Percentiles rank a stretch among this genome's conserved stretches.
Evolutionary conservation across 2,797 vertebrate species (phyloP).

Genomic region (Philypnodon macrostomus): DNA sequence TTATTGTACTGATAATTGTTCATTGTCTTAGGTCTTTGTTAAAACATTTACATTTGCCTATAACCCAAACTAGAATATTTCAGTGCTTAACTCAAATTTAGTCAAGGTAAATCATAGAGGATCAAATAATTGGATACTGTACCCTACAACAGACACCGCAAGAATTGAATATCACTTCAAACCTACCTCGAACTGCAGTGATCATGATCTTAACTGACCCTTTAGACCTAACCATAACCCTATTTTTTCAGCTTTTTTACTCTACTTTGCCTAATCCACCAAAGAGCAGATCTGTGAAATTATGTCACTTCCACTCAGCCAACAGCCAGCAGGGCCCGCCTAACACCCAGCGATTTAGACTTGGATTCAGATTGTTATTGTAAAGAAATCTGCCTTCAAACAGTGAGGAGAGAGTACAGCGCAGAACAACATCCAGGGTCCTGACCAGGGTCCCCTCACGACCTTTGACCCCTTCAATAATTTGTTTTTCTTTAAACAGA

Average conservation of each 20-base stretch:
- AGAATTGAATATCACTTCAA: no score
- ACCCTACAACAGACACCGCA: no score
- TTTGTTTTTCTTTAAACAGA: slow-evolving; percentile 74
- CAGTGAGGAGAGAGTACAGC: slow-evolving; percentile 49
- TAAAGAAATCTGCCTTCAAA: slow-evolving; percentile 81
- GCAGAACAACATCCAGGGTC: slow-evolving; percentile 64
- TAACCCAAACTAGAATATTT: no score
- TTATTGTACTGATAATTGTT: no score
- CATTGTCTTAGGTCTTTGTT: no score
- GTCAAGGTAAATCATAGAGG: no score
- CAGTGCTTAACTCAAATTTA: no score
- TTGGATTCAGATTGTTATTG: slow-evolving; percentile 80
- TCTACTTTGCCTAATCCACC: slow-evolving; percentile 48
- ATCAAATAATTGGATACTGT: no score
- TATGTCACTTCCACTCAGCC: slow-evolving; percentile 64
- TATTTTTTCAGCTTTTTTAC: slow-evolving; percentile 54
- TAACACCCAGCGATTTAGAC: slow-evolving; percentile 63
- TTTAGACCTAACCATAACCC: slow-evolving; percentile 50
- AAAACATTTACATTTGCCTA: no score
- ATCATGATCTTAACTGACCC: slow-evolving; percentile 41
- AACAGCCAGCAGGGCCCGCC: slow-evolving; percentile 42
- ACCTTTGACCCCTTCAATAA: slow-evolving; percentile 64
- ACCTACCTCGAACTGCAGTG: slow-evolving; percentile 18
- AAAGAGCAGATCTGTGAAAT: slow-evolving; percentile 62
- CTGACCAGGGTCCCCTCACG: slow-evolving; percentile 53